Evolutionary conservation across 2,888 invertebrate genomes (phyloP), one percentile per base, ranked within the genome.

Genomic region (Coenonympha arcania): DNA sequence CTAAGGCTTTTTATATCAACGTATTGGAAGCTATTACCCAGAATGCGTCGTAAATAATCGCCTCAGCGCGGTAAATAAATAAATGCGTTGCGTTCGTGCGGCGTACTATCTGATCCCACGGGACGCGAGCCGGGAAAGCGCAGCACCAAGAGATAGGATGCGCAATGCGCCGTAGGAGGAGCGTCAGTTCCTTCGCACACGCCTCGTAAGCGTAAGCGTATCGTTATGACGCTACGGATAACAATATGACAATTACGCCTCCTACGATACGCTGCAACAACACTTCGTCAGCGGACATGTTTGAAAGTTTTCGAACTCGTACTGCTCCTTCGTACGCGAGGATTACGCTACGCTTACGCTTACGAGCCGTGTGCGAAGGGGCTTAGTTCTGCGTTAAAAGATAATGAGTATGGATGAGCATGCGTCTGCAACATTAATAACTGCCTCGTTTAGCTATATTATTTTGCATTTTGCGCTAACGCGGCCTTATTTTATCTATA

Each of bases 31-130:
- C 80, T 77, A 82, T 83, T 82, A 83, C 77, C 69, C 68, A 70
- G 60, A 70, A 73, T 73, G 72, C 78, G 73, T 81, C 80, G 84
- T 84, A 86, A 86, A 84, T 84, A 85, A 82, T 81, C 72, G 71
- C 73, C 73, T 76, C 74, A 75, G 74, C 67, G 68, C 62, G 62
- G 79, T 83, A 84, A 84, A 84, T 85, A 85, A 84, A 83, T 84
- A 84, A 80, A 73, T 73, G 75, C 74, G 73, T 74, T 72, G 76
- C 71, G 69, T 73, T 73, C 73, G 72, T 68, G 75, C 73, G 62
- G 56, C 62, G 15, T 39, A 64, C 61, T 85, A 86, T 86, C 85
- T 77, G 85, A 86, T 86, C 73, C 64, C 63, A 58, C 69, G 68
- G 72, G 77, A 50, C 74, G 73, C 69, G 71, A 69, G 68, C 68